Evolutionary conservation across 1,140 invertebrate genomes (phyloP), one percentile per base, ranked within the genome.

Genomic region (Rhysida immarginata): DNA sequence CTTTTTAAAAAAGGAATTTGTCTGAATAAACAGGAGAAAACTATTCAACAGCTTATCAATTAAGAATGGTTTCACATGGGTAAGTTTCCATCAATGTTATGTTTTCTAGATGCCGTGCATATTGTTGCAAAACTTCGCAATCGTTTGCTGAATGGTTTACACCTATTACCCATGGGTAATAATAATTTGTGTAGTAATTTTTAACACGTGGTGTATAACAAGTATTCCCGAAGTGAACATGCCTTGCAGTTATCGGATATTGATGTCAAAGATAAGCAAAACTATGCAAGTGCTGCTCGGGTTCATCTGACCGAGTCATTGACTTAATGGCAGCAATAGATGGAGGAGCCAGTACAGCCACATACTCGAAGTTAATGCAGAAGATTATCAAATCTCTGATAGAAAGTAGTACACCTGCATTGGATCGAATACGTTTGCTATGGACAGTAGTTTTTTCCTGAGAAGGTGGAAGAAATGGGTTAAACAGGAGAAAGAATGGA

Each of bases 101-200:
- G 45, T 23, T 48, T 48, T 48, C 45, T 13, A 20, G 45, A 48
- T 23, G 21, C 13, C 14, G 23, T 48, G 11, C 45, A 48, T 23
- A 23, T 48, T 14, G 21, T 48, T 48, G 45, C 21, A 11, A 48
- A 48, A 48, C 45, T 48, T 48, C 45, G 45, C 8, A 48, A 48
- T 20, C 8, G 45, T 8, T 48, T 48, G 23, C 21, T 48, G 45
- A 13, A 23, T 48, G 23, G 11, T 13, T 13, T 13, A 8, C 23
- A 48, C 23, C 8, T 48, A 8, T 13, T 48, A 20, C 45, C 45
- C 8, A 48, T 48, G 45, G 45, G 45, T 13, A 11, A 13, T 8
- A 14, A 14, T 48, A 11, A 13, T 23, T 48, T 11, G 14, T 13
- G 14, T 14, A 48, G 21, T 8, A 20, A 11, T 48, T 48, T 48